phyloP scores from a whole-genome alignment of 2,797 vertebrate genomes.

The Alfaro cultratus region DNA sequence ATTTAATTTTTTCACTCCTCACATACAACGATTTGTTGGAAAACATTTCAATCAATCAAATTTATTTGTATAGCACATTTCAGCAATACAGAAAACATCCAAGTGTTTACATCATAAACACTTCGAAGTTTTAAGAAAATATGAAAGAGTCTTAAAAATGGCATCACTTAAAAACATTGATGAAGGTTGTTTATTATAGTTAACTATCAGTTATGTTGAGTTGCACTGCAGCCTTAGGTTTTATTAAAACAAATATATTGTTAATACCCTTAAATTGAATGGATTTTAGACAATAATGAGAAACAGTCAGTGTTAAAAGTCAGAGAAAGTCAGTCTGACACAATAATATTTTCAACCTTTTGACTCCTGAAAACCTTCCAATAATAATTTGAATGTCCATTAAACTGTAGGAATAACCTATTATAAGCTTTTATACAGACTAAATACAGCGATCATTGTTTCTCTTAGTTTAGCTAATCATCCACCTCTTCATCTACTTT shows the following conservation, averaged over 20 bases:
- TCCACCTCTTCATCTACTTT: constrained; percentile 8
- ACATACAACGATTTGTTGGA: background rate
- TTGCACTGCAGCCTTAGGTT: background rate
- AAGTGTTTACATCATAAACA: background rate
- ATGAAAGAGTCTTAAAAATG: background rate
- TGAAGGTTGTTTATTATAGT: background rate
- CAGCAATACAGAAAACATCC: too few relatives aligned
- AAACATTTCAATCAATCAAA: background rate
- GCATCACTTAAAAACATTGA: background rate
- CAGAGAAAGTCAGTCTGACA: background rate
- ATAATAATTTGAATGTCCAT: background rate
- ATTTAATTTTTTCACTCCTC: background rate
- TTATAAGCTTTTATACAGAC: background rate
- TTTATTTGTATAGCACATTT: too few relatives aligned
- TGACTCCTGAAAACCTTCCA: background rate
- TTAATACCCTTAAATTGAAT: background rate
- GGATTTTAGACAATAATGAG: background rate
- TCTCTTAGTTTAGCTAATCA: constrained; percentile 7
- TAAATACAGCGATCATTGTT: background rate
- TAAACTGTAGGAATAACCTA: background rate
- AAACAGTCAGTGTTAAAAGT: background rate
- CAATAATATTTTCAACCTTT: background rate
- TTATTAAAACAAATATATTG: background rate
- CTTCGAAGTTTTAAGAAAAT: background rate
- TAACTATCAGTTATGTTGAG: background rate